These are phyloP conservation scores for Cuniculus paca DNA, from an alignment of 2,797 vertebrate genomes.

Conservation along the genomic window DNA sequence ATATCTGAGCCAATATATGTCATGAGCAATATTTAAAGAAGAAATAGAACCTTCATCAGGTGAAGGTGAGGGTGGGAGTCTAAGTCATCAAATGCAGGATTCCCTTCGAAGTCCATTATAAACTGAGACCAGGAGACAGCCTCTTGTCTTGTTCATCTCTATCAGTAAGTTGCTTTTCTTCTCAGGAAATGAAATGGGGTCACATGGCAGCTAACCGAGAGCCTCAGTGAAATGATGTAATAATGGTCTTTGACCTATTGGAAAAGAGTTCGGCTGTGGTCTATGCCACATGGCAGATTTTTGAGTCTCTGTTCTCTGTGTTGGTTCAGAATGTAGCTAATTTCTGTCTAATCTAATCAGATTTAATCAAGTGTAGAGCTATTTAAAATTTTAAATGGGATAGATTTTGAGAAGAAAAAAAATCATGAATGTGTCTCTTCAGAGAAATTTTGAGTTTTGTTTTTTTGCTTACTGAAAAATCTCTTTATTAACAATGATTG, in stretches of 20 bases:
- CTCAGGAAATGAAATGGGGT: neutral
- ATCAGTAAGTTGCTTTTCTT: constrained; percentile 25
- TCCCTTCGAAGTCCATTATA: neutral
- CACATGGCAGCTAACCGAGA: neutral
- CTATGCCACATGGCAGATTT: neutral
- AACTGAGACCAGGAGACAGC: neutral
- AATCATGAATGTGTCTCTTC: neutral
- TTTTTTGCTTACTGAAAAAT: neutral
- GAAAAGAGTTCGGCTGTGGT: neutral
- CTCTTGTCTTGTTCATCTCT: neutral
- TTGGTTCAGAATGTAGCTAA: neutral
- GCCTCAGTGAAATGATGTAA: neutral
- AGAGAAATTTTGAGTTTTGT: neutral
- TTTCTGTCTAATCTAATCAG: neutral
- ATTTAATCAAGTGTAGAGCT: neutral
- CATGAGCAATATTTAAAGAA: neutral
- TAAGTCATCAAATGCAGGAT: neutral
- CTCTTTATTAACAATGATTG: neutral
- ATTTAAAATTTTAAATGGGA: neutral
- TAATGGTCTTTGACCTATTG: neutral
- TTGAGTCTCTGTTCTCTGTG: neutral
- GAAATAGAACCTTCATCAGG: neutral
- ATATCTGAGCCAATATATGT: neutral
- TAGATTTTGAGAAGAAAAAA: neutral
- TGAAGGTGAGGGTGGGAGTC: neutral